Evolutionary conservation across 1,140 invertebrate genomes (phyloP).

Genomic region (Adelges cooleyi): DNA sequence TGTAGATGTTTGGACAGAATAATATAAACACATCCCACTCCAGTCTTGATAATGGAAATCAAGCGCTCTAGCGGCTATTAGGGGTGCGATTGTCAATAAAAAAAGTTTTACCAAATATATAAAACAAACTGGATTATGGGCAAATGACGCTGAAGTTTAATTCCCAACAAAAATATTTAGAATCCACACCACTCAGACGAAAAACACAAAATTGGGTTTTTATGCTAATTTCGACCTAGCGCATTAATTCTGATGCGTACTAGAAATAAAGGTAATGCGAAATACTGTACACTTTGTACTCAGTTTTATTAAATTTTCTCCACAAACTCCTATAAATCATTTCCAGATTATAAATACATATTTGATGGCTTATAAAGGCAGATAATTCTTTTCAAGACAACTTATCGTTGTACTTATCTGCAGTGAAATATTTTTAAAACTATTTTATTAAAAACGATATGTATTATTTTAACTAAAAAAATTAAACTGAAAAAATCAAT

Average conservation of each 20-base stretch:
- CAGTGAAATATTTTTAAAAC: too few species aligned
- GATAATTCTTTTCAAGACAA: too few species aligned
- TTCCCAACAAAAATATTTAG: conserved; percentile 4
- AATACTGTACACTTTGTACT: neutral
- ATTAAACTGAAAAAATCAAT: too few species aligned
- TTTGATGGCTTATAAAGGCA: too few species aligned
- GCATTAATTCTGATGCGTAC: conserved; percentile 13
- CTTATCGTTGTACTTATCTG: too few species aligned
- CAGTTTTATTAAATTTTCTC: neutral
- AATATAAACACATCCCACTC: too few species aligned
- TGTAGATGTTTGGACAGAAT: too few species aligned
- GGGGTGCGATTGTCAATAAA: neutral
- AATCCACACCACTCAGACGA: neutral
- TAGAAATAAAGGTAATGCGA: conserved; percentile 15
- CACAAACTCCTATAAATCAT: neutral
- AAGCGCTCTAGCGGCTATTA: too few species aligned
- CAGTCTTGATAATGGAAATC: too few species aligned
- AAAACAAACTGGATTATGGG: neutral
- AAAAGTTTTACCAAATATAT: neutral
- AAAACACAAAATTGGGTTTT: neutral
- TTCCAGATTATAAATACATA: neutral
- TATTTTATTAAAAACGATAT: too few species aligned
- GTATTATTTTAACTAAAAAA: too few species aligned
- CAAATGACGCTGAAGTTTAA: neutral
- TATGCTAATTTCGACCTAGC: conserved; percentile 2